Base-by-base conservation (phyloP, 2,888 invertebrate genomes). In the Lamellibrachia satsuma region DNA sequence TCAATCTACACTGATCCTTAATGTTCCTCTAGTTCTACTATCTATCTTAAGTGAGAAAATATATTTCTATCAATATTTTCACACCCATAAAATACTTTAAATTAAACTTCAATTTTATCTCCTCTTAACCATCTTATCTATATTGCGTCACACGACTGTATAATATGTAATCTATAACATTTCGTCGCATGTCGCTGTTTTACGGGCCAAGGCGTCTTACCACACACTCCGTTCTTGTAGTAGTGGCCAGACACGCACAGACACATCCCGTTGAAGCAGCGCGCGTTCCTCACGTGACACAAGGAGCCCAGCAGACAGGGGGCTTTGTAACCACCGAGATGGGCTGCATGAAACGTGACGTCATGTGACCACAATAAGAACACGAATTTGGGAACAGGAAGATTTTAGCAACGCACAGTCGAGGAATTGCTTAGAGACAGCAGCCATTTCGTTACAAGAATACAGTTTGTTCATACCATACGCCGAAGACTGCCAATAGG, bases 241-340 rank as follows among this genome's bases (percentile, higher is more conserved):
- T 91, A 93, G 90, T 91, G 93, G 39, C 93, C 93, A 1, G 92
- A 15, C 52, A 91, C 52, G 92, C 94, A 94, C 3, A 92, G 90
- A 52, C 93, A 93, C 51, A 90, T 27, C 3, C 94, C 94, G 57
- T 91, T 92, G 75, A 93, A 92, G 92, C 94, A 94, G 15, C 92
- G 93, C n/a, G 93, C 91, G 91, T 93, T 93, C 52, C 91, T 52
- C 15, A 92, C 91, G 57, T 90, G 92, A 90, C 93, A 93, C 7
- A 52, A 52, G n/a, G 93, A 57, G n/a, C 94, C 94, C 55, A 93
- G 92, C 57, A 94, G 52, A 52, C 94, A 94, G 6, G 94, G 93
- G 2, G 93, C 93, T 51, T 93, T 93, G 93, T 92, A 93, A 7
- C 93, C 92, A 9, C 94, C 94, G 52, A 94, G 90, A 8, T 93